Evolutionary conservation across 2,797 vertebrate species (phyloP).

Genomic region (Pseudochirops corinnae): DNA sequence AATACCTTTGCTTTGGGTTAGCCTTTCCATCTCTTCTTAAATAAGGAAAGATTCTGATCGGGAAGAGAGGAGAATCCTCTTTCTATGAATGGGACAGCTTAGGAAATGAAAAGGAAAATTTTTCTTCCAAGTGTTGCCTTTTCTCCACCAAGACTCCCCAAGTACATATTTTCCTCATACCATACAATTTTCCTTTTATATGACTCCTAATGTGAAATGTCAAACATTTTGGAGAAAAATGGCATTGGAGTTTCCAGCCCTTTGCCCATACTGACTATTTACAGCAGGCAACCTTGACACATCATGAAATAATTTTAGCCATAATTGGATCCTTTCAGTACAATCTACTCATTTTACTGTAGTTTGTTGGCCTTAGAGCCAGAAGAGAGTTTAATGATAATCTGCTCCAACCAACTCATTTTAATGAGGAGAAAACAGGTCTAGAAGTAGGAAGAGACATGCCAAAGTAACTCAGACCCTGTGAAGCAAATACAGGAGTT

Average conservation of each 20-base stretch:
- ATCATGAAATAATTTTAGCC: constrained; percentile 14
- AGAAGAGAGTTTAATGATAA: not conserved
- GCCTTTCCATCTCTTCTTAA: constrained; percentile 46
- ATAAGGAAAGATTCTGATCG: constrained; percentile 48
- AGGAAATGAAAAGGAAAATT: constrained; percentile 16
- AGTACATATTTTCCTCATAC: not conserved
- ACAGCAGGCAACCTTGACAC: not conserved
- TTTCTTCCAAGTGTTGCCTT: constrained; percentile 7
- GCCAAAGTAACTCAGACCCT: not conserved
- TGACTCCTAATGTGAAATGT: constrained; percentile 16
- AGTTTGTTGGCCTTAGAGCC: not conserved
- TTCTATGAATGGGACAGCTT: constrained; percentile 28
- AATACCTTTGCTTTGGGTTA: constrained; percentile 6
- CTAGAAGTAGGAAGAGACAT: not conserved
- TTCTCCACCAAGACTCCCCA: constrained; percentile 13
- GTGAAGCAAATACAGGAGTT: not conserved
- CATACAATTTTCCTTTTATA: not conserved
- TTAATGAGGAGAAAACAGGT: not conserved
- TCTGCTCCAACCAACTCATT: not conserved
- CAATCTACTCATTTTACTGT: not conserved
- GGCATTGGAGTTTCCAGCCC: not conserved
- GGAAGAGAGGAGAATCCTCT: constrained; percentile 49
- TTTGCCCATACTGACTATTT: not conserved
- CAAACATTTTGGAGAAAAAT: constrained; percentile 31
- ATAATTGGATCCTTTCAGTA: not conserved